Evolutionary conservation across 2,113 vertebrate species (phyloP).

Genomic region (Natator depressus): DNA sequence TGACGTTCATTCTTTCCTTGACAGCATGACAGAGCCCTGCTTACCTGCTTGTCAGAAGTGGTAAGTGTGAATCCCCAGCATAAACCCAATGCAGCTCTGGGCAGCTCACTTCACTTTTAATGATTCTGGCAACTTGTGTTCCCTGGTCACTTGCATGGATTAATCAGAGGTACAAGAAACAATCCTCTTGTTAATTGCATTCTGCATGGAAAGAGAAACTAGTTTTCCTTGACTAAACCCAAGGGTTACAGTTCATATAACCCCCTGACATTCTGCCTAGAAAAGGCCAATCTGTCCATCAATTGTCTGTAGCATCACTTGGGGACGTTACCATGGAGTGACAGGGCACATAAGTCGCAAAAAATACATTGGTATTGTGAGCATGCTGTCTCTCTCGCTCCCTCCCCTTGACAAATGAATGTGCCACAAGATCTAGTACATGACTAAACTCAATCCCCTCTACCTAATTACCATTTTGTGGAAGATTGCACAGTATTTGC

Average conservation of each 20-base stretch:
- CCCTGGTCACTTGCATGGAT: not conserved
- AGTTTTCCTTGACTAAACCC: constrained; percentile 29
- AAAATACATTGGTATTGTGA: not conserved
- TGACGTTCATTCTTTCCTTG: not conserved
- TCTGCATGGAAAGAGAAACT: not conserved
- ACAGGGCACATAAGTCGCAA: fast-evolving
- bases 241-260: not conserved
- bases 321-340: not conserved
- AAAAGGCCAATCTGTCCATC: fast-evolving
- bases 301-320: not conserved
- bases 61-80: fast-evolving
- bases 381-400: not conserved
- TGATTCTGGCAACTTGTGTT: fast-evolving
- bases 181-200: not conserved
- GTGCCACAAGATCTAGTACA: not conserved
- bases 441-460: not conserved
- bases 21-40: not conserved
- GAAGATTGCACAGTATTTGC: not conserved
- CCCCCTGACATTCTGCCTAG: not conserved
- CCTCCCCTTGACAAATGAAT: not conserved
- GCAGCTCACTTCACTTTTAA: not conserved
- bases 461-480: not conserved
- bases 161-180: not conserved
- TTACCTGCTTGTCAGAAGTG: not conserved
- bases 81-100: fast-evolving